Percentiles rank a stretch among this genome's conserved stretches.
Conservation (phyloP, 2,797 vertebrate species). For the Siniperca obscura region DNA sequence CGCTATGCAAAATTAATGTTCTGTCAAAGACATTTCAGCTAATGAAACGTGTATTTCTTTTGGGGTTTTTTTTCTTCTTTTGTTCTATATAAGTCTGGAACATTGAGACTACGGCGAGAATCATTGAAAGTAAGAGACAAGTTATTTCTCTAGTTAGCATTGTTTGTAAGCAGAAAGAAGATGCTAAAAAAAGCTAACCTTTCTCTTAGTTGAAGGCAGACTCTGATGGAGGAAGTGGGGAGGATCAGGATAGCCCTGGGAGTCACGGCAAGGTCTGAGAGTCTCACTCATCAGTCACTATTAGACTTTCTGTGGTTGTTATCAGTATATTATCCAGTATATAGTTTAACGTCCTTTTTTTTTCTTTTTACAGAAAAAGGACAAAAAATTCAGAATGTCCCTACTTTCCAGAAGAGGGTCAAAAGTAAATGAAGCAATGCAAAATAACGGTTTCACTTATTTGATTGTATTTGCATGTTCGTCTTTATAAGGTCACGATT, state of each 20-base stretch:
- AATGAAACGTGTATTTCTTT: not conserved
- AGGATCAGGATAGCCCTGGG: constrained; percentile 50
- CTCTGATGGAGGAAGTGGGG: constrained; percentile 60
- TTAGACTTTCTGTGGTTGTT: not conserved
- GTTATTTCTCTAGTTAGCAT: not conserved
- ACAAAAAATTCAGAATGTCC: constrained; percentile 60
- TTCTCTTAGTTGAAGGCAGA: constrained; percentile 39
- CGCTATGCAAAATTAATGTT: not conserved
- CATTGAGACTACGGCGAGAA: constrained; percentile 78
- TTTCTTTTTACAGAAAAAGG: constrained; percentile 72
- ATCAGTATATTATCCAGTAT: not conserved
- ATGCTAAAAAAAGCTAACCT: not conserved
- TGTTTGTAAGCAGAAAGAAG: not conserved
- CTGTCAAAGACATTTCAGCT: not conserved
- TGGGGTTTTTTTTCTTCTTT: no score
- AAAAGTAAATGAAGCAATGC: constrained; percentile 67
- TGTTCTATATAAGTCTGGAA: constrained; percentile 72
- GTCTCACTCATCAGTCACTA: rapidly evolving
- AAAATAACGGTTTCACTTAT: not conserved
- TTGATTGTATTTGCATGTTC: not conserved
- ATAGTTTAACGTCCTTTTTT: rapidly evolving
- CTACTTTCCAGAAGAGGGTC: constrained; percentile 69
- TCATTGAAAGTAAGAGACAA: constrained; percentile 65
- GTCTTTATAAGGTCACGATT: not conserved
- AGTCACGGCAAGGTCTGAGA: constrained; percentile 55